Base-by-base conservation (phyloP, 2,113 vertebrate species). In the Ceuthmochares aereus region DNA sequence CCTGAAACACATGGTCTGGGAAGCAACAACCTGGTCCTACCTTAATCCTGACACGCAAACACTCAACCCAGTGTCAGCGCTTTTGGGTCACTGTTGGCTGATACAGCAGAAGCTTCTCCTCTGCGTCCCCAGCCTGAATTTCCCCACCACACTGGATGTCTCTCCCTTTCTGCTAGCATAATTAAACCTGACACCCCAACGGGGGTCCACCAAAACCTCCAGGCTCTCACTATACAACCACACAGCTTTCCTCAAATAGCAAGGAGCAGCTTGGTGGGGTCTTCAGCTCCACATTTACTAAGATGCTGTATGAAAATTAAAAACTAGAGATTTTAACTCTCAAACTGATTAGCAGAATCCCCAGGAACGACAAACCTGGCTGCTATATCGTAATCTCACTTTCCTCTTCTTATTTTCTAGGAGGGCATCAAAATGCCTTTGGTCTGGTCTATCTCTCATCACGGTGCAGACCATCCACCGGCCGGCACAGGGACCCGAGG, bases 11-110 rank as follows among this genome's bases (percentile, higher is more conserved):
- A 0, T 4, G 3, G n/a, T 17, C 27, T 37, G 63, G 63, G 55
- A 76, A 89, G 58, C 70, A 68, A 21, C 0, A 0, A 69, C 36
- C 49, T 0, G 0, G 49, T 83, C 78, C 79, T 58, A 69, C 0
- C 0, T 42, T 62, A 94, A 76, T 67, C 73, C 83, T 42, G 52
- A 67, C 1, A 1, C 43, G 40, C 29, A 18, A 51, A 52, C 40
- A 29, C 68, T 45, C 63, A 6, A 74, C 51, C 14, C 54, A 45
- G 51, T 9, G 32, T 80, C 86, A 70, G 7, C 0, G 0, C 42
- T 63, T 45, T 60, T 11, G 43, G 62, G 77, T 60, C 76, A 72
- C 60, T 37, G 40, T 22, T 3, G 8, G 32, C 40, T 77, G 83
- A 51, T 40, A 32, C 42, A 90, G 85, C 54, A 91, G 56, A 52